Conservation (phyloP, 2,113 vertebrate genomes). For the Jaculus jaculus region DNA sequence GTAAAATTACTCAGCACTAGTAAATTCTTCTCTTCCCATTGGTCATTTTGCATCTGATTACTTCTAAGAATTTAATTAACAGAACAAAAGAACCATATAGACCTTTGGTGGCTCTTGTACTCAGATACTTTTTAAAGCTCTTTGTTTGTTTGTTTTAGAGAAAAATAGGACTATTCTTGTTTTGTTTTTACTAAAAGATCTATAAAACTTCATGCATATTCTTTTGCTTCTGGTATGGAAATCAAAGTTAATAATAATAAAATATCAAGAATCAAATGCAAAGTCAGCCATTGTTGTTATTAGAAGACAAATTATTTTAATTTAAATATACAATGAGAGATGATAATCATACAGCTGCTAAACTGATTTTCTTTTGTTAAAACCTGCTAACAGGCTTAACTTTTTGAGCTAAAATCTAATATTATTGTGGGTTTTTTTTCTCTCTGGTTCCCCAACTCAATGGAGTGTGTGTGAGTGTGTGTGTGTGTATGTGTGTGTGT, state of each 20-base stretch:
- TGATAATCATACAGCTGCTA: constrained; percentile 52
- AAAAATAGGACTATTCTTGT: constrained; percentile 35
- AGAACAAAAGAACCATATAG: constrained; percentile 71
- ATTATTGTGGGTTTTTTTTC: constrained; percentile 23
- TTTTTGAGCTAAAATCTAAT: constrained; percentile 58
- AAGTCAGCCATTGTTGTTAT: neutral
- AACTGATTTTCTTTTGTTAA: neutral
- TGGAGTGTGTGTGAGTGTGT: neutral
- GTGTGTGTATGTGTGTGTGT: neutral
- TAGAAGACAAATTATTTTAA: constrained; percentile 46
- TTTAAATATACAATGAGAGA: constrained; percentile 54
- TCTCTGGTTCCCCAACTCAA: neutral
- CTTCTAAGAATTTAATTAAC: constrained; percentile 84
- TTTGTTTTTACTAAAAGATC: constrained; percentile 47
- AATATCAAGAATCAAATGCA: constrained; percentile 26
- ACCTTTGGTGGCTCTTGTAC: constrained; percentile 72
- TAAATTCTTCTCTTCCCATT: constrained; percentile 78
- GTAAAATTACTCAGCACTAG: constrained; percentile 81
- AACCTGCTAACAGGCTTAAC: constrained; percentile 27
- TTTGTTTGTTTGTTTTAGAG: constrained; percentile 55
- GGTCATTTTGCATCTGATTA: constrained; percentile 82
- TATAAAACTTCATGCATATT: neutral
- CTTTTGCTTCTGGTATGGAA: constrained; percentile 30
- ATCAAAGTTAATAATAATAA: constrained; percentile 35
- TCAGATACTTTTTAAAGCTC: constrained; percentile 65